phyloP scores from a whole-genome alignment of 35 echinoderm and acorn worm species.

The Patiria miniata region DNA sequence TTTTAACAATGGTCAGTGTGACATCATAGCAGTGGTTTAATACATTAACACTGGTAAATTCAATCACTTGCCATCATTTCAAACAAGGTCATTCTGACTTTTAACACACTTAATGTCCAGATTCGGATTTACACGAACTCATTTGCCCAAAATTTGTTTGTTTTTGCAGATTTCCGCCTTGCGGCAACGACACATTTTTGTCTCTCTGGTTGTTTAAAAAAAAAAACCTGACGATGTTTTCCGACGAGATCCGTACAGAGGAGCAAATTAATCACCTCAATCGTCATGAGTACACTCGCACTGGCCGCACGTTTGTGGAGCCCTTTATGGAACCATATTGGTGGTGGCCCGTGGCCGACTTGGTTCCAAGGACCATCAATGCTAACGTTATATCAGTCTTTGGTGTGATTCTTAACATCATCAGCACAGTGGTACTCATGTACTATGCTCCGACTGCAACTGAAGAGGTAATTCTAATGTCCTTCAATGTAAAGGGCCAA shows the following conservation, averaged over 20 bases:
- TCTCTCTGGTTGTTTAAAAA: no score
- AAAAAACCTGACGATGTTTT: background rate
- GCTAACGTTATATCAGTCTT: background rate
- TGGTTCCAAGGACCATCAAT: background rate
- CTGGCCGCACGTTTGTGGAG: background rate
- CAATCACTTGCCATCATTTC: no score
- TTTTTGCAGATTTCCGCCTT: no score
- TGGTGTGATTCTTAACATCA: background rate
- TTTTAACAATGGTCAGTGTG: no score
- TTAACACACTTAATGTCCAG: no score
- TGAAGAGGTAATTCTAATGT: conserved; percentile 2
- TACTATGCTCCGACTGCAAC: background rate
- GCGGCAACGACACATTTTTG: no score
- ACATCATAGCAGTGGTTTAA: no score
- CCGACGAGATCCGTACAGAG: background rate
- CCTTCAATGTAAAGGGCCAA: no score
- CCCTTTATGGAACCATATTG: background rate
- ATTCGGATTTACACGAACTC: no score
- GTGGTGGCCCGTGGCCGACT: background rate
- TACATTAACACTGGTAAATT: no score
- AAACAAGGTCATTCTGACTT: no score
- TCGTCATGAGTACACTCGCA: background rate
- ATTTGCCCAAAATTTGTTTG: no score
- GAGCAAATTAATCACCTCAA: background rate
- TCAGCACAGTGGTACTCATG: background rate